Percentiles rank a stretch among this genome's conserved stretches.
Evolutionary conservation across 2,888 invertebrate genomes (phyloP).

Genomic region (Drosophila helvetica): DNA sequence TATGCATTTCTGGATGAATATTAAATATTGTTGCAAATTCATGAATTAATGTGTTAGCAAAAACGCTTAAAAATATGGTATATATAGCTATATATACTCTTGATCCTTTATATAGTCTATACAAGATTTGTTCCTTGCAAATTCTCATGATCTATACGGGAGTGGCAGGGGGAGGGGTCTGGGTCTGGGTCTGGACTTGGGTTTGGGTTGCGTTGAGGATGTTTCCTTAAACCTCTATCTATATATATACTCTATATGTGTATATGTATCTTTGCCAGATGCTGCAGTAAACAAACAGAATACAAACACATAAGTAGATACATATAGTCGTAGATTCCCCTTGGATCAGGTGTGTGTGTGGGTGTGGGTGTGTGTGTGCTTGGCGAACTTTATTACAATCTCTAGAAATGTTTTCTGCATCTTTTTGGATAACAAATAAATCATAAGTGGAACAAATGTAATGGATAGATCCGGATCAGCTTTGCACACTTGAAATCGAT

Average conservation of each 20-base stretch:
- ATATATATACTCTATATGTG: conserved; percentile 5
- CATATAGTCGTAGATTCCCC: neutral
- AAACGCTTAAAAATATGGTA: conserved; percentile 62
- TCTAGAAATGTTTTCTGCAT: neutral
- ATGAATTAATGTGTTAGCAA: conserved; percentile 71
- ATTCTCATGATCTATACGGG: conserved; percentile 28
- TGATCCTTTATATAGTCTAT: conserved; percentile 39
- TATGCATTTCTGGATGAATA: conserved; percentile 42
- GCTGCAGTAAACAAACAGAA: neutral
- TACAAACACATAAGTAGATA: conserved; percentile 3
- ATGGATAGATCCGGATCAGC: conserved; percentile 8
- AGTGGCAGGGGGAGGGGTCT: conserved; percentile 3
- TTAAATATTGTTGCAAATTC: conserved; percentile 61
- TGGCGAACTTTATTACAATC: conserved; percentile 21
- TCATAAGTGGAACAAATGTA: neutral
- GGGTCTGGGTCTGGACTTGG: neutral
- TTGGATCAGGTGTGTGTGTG: neutral
- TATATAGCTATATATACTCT: conserved; percentile 37
- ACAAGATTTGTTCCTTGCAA: conserved; percentile 31
- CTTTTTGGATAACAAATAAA: neutral
- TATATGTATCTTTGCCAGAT: conserved; percentile 5
- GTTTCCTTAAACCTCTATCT: conserved; percentile 4
- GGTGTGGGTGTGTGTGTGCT: neutral
- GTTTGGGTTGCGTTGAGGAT: neutral
- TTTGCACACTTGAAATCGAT: conserved; percentile 25